Conservation (phyloP, 2,888 invertebrate species). For the Caenorhabditis imperialis region DNA sequence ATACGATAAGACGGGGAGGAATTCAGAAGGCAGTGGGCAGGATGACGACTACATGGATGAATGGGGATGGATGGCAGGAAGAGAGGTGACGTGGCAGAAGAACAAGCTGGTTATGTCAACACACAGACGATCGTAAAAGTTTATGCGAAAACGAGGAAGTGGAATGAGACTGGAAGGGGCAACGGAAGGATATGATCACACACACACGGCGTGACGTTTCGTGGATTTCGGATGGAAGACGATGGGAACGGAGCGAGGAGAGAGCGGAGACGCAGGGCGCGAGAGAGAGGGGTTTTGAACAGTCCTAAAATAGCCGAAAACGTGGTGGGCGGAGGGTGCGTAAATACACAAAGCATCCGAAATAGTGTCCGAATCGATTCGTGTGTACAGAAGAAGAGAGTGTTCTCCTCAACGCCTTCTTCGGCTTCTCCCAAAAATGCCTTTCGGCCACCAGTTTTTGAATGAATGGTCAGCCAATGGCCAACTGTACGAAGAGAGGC, state of each 20-base stretch:
- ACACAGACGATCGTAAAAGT: constrained; percentile 32
- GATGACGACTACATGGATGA: constrained; percentile 10
- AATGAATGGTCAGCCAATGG: too few species aligned
- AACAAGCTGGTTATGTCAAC: constrained; percentile 36
- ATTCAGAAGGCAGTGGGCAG: constrained; percentile 20
- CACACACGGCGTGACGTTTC: not conserved
- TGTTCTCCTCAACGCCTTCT: constrained; percentile 13
- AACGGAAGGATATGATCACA: constrained; percentile 7
- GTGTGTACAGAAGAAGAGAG: constrained; percentile 41
- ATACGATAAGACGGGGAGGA: constrained; percentile 44
- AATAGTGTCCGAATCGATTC: not conserved
- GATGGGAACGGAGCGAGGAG: constrained; percentile 2
- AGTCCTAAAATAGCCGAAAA: not conserved
- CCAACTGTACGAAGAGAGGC: constrained; percentile 20
- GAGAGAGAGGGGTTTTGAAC: not conserved
- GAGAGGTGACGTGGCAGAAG: constrained; percentile 43
- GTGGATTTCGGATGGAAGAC: constrained; percentile 10
- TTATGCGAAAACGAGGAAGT: constrained; percentile 22
- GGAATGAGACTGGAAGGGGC: not conserved
- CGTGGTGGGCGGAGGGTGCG: not conserved
- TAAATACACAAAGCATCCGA: constrained; percentile 26
- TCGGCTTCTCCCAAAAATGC: constrained; percentile 38
- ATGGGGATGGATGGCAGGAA: constrained; percentile 1
- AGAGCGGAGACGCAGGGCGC: constrained; percentile 2
- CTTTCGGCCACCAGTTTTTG: too few species aligned